These are phyloP conservation scores for Heliconius nattereri DNA, from an alignment of 1,140 invertebrate genomes.

Conservation along the genomic window DNA sequence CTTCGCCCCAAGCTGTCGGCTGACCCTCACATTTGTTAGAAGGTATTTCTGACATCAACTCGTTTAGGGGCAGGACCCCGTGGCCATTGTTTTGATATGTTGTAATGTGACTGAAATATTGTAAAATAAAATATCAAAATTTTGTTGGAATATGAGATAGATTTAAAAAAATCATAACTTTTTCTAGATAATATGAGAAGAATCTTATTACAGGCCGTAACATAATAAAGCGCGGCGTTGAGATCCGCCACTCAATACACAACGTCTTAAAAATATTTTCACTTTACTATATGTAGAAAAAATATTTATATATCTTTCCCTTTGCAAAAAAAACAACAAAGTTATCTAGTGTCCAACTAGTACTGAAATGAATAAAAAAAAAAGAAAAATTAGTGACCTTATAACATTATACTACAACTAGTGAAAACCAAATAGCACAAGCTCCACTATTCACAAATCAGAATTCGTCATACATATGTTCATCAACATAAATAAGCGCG, in stretches of 20 bases:
- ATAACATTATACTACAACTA: background rate
- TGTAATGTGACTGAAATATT: background rate
- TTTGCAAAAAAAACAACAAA: no score
- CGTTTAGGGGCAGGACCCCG: background rate
- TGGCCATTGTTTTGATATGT: background rate
- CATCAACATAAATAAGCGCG: background rate
- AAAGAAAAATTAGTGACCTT: background rate
- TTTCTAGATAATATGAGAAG: no score
- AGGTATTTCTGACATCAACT: background rate
- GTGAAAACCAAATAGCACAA: background rate
- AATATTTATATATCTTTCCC: no score
- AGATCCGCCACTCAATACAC: no score
- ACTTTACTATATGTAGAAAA: no score
- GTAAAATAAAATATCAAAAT: background rate
- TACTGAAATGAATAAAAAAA: no score
- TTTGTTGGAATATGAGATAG: no score
- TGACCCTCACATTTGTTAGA: slow-evolving; percentile 9
- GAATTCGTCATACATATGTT: background rate
- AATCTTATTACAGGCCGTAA: no score
- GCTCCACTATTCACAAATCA: background rate
- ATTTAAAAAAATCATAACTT: no score
- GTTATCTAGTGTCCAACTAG: no score
- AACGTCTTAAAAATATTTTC: no score
- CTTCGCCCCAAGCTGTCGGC: slow-evolving; percentile 4
- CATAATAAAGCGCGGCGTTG: background rate